These are phyloP conservation scores for Pristionchus pacificus DNA, from an alignment of 1,140 invertebrate genomes.

Conservation along the genomic window DNA sequence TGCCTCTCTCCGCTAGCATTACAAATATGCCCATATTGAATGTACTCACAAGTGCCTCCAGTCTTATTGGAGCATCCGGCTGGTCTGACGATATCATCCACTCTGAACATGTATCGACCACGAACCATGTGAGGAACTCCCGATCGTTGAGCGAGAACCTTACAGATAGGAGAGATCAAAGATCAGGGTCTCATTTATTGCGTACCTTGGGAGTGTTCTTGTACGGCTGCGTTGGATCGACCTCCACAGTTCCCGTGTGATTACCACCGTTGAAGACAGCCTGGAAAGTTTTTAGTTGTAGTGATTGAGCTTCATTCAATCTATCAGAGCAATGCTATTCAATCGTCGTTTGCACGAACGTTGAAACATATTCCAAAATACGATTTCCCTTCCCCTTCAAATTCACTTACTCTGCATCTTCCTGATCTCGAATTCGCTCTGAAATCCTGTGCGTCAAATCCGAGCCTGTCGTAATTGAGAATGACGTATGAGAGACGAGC, in stretches of 20 bases:
- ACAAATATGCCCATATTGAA: too few species aligned
- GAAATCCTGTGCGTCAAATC: conserved; percentile 41
- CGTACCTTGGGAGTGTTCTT: conserved; percentile 52
- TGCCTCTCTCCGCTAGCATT: conserved; percentile 1
- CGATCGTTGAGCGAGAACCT: conserved; percentile 47
- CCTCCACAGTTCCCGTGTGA: conserved; percentile 54
- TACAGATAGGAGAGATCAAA: neutral
- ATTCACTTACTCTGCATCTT: conserved; percentile 33
- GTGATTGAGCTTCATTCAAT: too few species aligned
- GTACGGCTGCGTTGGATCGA: conserved; percentile 55
- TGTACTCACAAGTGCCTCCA: conserved; percentile 47
- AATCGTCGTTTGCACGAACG: too few species aligned
- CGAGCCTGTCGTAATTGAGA: conserved; percentile 39
- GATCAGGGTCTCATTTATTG: too few species aligned
- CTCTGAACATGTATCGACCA: conserved; percentile 57
- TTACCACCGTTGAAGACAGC: conserved; percentile 56
- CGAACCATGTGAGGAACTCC: conserved; percentile 55
- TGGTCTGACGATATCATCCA: conserved; percentile 56
- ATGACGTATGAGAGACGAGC: conserved; percentile 37
- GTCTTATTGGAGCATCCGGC: conserved; percentile 57
- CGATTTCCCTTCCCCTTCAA: too few species aligned
- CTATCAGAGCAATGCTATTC: neutral
- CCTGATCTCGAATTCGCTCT: conserved; percentile 30
- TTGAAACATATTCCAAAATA: too few species aligned
- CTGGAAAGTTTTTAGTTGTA: conserved; percentile 25